A percentile compares a stretch with the other conserved stretches of the same genome.
Conservation (phyloP, 2,888 invertebrate genomes). For the Ornithoptera priamus region DNA sequence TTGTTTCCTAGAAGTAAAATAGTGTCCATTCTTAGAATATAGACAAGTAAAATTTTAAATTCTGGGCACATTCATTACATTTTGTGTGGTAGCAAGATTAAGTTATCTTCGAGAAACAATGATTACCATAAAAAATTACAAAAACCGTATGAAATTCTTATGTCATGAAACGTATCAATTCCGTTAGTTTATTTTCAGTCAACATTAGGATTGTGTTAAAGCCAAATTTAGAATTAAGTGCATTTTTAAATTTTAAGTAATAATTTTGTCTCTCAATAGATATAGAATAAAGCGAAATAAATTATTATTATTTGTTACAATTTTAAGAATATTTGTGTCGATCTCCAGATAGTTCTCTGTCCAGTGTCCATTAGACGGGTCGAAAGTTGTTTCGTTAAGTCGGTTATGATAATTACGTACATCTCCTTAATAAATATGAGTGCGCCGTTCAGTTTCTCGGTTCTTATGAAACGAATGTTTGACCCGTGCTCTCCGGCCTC, state of each 20-base stretch:
- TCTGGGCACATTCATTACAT: too few species aligned
- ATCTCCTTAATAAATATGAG: constrained; percentile 73
- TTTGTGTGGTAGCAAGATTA: too few species aligned
- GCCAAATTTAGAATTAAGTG: constrained; percentile 38
- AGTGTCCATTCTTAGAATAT: background rate
- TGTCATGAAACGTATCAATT: background rate
- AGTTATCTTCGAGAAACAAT: too few species aligned
- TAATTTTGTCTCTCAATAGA: constrained; percentile 9
- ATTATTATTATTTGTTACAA: background rate
- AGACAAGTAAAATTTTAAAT: background rate
- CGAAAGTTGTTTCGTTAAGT: constrained; percentile 57
- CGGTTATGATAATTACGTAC: constrained; percentile 74
- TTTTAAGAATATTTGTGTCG: constrained; percentile 43
- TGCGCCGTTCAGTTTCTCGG: constrained; percentile 60
- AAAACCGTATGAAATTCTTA: too few species aligned
- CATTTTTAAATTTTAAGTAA: constrained; percentile 18
- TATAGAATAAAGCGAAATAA: background rate
- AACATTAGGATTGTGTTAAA: constrained; percentile 10
- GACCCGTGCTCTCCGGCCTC: constrained; percentile 69
- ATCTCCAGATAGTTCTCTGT: constrained; percentile 47
- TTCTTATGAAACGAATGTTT: constrained; percentile 70
- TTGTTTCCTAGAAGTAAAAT: background rate
- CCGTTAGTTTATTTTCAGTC: constrained; percentile 3
- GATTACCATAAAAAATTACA: too few species aligned
- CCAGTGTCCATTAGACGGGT: constrained; percentile 44